Conservation (phyloP, 2,113 vertebrate genomes). For the Ivindomyrus marchei region DNA sequence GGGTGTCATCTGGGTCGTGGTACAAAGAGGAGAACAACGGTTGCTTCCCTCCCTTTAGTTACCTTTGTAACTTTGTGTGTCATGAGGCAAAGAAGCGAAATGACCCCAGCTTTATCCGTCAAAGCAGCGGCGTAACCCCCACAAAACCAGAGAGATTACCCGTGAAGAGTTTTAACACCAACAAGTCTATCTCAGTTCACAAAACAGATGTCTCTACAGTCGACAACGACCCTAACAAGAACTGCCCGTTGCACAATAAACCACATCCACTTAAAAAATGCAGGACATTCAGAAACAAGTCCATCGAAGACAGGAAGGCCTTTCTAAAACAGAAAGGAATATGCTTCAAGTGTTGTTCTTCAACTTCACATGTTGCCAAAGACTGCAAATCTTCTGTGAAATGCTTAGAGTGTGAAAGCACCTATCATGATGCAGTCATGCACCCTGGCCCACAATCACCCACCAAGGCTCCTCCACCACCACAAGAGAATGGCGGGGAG, state of each 20-base stretch:
- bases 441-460: not conserved
- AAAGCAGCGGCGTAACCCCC: not conserved
- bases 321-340: slow-evolving; percentile 23
- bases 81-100: slow-evolving; percentile 1
- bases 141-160: not conserved
- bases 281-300: not conserved
- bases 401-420: slow-evolving; percentile 21
- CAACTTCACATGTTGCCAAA: slow-evolving; percentile 1
- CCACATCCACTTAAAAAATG: not conserved
- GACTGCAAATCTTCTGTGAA: slow-evolving; percentile 24
- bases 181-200: not conserved
- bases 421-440: not conserved
- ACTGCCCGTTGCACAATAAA: not conserved
- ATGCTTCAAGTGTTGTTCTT: slow-evolving; percentile 20
- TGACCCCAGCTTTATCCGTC: not conserved
- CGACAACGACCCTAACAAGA: not conserved
- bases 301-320: not conserved
- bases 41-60: not conserved
- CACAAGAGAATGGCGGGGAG: not conserved
- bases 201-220: not conserved
- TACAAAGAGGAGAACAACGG: not conserved
- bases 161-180: not conserved
- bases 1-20: not conserved
- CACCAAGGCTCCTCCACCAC: no score
- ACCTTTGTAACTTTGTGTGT: not conserved